Evolutionary conservation across 2,797 vertebrate genomes (phyloP).

Genomic region (Peromyscus attwateri): DNA sequence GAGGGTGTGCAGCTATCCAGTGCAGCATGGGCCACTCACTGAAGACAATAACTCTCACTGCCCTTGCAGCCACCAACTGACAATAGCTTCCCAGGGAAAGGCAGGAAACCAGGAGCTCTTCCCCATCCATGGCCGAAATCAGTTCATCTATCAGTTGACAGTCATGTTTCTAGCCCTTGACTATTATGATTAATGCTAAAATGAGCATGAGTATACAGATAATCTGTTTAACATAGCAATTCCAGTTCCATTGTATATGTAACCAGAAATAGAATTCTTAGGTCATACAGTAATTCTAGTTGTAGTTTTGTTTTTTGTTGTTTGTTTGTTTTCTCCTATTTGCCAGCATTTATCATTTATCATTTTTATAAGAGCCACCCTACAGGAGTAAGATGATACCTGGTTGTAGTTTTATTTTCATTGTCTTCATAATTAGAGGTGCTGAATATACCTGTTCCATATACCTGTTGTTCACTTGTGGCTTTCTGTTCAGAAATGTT

Average conservation of each 20-base stretch:
- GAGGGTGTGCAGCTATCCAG: background rate
- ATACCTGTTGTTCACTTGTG: background rate
- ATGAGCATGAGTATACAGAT: background rate
- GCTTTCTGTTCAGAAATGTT: background rate
- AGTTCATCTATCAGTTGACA: background rate
- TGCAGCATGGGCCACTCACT: background rate
- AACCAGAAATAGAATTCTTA: background rate
- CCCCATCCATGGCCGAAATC: background rate
- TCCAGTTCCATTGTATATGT: background rate
- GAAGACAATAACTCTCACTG: background rate
- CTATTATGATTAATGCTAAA: background rate
- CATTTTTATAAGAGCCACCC: background rate
- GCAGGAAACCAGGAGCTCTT: background rate
- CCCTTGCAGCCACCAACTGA: background rate
- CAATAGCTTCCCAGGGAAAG: background rate
- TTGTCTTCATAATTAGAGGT: background rate
- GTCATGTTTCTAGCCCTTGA: background rate
- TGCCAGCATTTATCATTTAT: background rate
- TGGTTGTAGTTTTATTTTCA: background rate
- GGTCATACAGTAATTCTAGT: background rate
- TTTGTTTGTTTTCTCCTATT: background rate
- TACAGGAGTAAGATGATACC: background rate
- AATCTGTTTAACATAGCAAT: background rate
- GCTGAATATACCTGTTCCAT: background rate
- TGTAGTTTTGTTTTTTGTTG: background rate